phyloP scores from a whole-genome alignment of 2,113 vertebrate species.

The Prolemur simus region DNA sequence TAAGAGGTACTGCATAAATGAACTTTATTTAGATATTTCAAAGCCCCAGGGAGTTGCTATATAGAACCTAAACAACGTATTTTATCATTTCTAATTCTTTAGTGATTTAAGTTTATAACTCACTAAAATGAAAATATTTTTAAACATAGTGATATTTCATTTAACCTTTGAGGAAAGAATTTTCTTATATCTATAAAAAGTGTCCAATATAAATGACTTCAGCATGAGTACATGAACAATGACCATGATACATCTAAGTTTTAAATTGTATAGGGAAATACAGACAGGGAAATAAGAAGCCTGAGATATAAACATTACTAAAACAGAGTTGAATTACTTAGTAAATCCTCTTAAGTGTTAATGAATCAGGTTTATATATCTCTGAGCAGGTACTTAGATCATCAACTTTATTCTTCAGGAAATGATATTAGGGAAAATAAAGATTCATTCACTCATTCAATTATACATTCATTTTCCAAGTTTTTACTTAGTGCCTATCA shows the following conservation, averaged over 20 bases:
- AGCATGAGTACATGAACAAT: not conserved
- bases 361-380: not conserved
- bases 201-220: not conserved
- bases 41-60: not conserved
- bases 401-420: not conserved
- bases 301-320: not conserved
- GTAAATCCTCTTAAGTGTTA: not conserved
- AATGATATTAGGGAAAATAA: not conserved
- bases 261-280: not conserved
- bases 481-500: not conserved
- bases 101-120: slow-evolving; percentile 27
- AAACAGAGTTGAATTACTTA: not conserved
- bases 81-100: slow-evolving; percentile 28
- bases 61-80: not conserved
- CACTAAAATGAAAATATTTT: slow-evolving; percentile 8
- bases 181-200: not conserved
- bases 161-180: not conserved
- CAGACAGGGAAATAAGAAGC: not conserved
- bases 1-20: slow-evolving; percentile 39
- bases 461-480: not conserved
- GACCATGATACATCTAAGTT: not conserved
- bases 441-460: not conserved
- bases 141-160: not conserved
- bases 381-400: not conserved
- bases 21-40: slow-evolving; percentile 55